A percentile compares a stretch with the other conserved stretches of the same genome.
Conservation (phyloP, 2,888 invertebrate species). For the Rhabditoides inermis region DNA sequence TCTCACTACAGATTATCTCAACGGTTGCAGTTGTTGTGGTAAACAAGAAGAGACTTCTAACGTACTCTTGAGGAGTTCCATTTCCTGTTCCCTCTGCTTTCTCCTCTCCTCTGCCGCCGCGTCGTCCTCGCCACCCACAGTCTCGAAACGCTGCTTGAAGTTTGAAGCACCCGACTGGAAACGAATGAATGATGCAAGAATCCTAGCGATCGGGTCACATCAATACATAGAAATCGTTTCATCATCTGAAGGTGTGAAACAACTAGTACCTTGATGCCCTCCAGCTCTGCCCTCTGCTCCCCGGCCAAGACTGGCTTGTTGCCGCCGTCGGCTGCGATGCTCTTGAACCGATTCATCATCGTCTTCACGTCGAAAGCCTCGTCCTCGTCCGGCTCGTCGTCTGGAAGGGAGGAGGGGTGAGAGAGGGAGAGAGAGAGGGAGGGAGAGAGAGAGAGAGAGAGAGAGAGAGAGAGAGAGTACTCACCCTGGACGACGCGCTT, state of each 20-base stretch:
- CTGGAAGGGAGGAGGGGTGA: conserved; percentile 4
- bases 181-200: too few relatives aligned
- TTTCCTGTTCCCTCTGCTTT: conserved; percentile 53
- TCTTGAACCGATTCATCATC: conserved; percentile 52
- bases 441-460: too few relatives aligned
- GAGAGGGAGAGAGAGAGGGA: too few relatives aligned
- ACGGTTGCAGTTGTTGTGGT: background rate
- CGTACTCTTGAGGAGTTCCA: conserved; percentile 47
- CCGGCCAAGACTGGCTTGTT: conserved; percentile 4
- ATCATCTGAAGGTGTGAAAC: too few relatives aligned
- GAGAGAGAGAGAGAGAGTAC: too few relatives aligned
- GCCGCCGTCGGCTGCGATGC: conserved; percentile 33
- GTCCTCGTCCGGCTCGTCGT: conserved; percentile 32
- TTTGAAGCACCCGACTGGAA: conserved; percentile 41
- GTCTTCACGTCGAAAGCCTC: conserved; percentile 51
- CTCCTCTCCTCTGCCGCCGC: conserved; percentile 49
- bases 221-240: too few relatives aligned
- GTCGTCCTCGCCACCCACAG: conserved; percentile 49
- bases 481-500: conserved; percentile 24
- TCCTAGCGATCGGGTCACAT: too few relatives aligned
- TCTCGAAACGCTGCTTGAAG: conserved; percentile 51
- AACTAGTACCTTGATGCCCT: conserved; percentile 28
- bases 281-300: conserved; percentile 27
- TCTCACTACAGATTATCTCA: background rate
- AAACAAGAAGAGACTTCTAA: background rate